Conservation (phyloP, 2,888 invertebrate species). For the Barypeithes pellucidus region DNA sequence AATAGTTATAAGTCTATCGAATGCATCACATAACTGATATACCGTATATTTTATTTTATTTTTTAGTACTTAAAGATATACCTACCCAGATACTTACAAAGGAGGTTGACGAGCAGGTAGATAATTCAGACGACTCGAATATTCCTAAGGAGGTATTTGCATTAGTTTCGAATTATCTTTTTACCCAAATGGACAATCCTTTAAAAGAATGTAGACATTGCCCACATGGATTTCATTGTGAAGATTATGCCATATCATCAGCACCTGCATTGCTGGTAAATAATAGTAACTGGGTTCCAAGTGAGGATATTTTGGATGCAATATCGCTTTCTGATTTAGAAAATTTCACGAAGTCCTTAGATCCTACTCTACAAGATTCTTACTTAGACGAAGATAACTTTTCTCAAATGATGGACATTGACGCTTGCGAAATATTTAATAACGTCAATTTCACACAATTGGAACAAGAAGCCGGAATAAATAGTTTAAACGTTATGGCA, state of each 20-base stretch:
- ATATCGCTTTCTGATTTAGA: constrained; percentile 61
- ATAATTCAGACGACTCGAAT: constrained; percentile 11
- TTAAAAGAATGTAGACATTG: constrained; percentile 71
- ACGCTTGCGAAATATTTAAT: constrained; percentile 43
- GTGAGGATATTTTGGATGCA: constrained; percentile 57
- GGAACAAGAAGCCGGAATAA: constrained; percentile 47
- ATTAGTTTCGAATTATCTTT: constrained; percentile 66
- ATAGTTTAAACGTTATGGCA: constrained; percentile 23
- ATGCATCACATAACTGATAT: background rate
- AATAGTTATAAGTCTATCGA: no score
- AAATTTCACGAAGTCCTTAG: constrained; percentile 57
- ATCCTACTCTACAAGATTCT: constrained; percentile 4
- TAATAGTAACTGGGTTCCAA: constrained; percentile 52
- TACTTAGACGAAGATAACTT: constrained; percentile 6
- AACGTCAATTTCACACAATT: constrained; percentile 53
- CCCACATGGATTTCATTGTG: constrained; percentile 70
- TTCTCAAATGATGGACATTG: constrained; percentile 35
- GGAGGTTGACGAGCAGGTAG: background rate
- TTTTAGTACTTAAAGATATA: constrained; percentile 26
- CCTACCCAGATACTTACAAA: constrained; percentile 12
- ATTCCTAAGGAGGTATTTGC: constrained; percentile 71
- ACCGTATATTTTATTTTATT: background rate
- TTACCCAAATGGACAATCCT: constrained; percentile 54
- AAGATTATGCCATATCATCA: constrained; percentile 45
- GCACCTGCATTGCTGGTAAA: constrained; percentile 9